Evolutionary conservation across 2,797 vertebrate species (phyloP).

Genomic region (Eleutherodactylus coqui): DNA sequence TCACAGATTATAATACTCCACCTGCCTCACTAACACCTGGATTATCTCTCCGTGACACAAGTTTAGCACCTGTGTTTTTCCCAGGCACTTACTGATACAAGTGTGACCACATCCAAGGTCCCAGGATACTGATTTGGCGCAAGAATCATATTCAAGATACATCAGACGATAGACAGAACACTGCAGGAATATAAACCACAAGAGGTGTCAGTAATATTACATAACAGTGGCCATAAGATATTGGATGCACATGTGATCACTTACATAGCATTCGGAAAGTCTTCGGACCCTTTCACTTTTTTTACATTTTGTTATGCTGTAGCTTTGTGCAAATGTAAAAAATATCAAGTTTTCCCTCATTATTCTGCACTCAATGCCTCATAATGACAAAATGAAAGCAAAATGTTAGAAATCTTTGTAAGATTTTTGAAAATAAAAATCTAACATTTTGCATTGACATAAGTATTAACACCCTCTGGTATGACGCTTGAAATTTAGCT

Average conservation of each 20-base stretch:
- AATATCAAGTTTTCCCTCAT: no score
- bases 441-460: no score
- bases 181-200: not conserved
- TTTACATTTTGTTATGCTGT: no score
- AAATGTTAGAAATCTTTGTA: no score
- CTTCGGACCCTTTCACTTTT: no score
- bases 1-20: not conserved
- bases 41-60: not conserved
- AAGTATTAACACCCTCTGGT: no score
- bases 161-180: not conserved
- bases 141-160: not conserved
- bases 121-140: slow-evolving; percentile 32
- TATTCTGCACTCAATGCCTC: no score
- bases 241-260: not conserved
- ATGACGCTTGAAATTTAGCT: no score
- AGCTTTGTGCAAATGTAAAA: no score
- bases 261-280: no score
- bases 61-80: slow-evolving; percentile 43
- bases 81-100: slow-evolving; percentile 14
- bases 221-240: not conserved
- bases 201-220: not conserved
- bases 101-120: slow-evolving; percentile 18
- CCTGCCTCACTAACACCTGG: not conserved
- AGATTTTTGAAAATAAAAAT: no score
- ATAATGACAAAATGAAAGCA: no score